Conservation (phyloP, 1,140 invertebrate species). For the Pseudomyrmex dendroicus region DNA sequence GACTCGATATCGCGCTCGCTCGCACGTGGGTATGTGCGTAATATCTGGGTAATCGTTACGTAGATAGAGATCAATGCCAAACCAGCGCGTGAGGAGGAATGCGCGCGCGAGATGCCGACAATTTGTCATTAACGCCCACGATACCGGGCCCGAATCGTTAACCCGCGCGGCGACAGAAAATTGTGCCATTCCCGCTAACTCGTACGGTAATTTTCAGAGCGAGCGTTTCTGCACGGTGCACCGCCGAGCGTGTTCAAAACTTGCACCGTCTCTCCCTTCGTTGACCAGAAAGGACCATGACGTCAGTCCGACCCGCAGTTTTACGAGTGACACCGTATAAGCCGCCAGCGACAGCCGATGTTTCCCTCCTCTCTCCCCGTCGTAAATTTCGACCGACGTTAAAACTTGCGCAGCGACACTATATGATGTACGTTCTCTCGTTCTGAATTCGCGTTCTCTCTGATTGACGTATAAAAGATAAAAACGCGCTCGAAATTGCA, state of each 20-base stretch:
- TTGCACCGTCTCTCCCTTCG: slow-evolving; percentile 18
- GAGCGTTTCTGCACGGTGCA: slow-evolving; percentile 31
- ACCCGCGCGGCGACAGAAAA: slow-evolving; percentile 69
- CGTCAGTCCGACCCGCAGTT: slow-evolving; percentile 50
- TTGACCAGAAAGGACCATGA: slow-evolving; percentile 65
- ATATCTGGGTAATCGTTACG: slow-evolving; percentile 79
- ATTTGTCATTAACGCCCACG: slow-evolving; percentile 80
- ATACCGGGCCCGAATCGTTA: slow-evolving; percentile 67
- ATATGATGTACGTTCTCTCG: not conserved
- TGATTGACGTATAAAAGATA: not conserved
- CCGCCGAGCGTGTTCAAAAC: not conserved
- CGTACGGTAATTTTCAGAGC: slow-evolving; percentile 67
- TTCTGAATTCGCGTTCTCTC: not conserved
- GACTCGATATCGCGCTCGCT: slow-evolving; percentile 21
- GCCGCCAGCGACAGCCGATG: slow-evolving; percentile 22
- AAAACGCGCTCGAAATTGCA: not conserved
- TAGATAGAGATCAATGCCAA: slow-evolving; percentile 81
- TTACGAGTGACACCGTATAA: slow-evolving; percentile 57
- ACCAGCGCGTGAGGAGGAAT: slow-evolving; percentile 54
- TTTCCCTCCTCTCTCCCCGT: not conserved
- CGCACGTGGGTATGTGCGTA: slow-evolving; percentile 69
- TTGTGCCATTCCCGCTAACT: slow-evolving; percentile 69
- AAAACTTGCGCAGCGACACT: slow-evolving; percentile 6
- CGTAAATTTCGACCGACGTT: slow-evolving; percentile 41
- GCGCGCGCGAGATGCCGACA: slow-evolving; percentile 65